Evolutionary conservation across 2,888 invertebrate species (phyloP).

Genomic region (Dolomedes plantarius): DNA sequence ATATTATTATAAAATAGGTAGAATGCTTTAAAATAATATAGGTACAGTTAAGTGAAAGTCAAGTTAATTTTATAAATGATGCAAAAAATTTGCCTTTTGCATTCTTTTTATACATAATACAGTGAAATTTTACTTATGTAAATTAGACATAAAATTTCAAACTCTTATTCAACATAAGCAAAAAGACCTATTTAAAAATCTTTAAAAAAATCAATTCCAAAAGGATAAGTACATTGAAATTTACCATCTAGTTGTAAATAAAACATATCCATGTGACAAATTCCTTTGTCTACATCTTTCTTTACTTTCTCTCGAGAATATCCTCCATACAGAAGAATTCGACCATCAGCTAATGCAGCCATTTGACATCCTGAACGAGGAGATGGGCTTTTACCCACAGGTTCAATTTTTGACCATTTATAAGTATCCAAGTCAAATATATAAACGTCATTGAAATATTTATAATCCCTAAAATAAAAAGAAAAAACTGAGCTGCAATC

Average conservation of each 20-base stretch:
- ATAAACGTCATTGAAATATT: conserved; percentile 91
- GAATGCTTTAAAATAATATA: no score
- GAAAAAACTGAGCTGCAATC: conserved; percentile 31
- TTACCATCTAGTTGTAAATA: conserved; percentile 80
- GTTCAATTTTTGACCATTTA: conserved; percentile 85
- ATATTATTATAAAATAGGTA: no score
- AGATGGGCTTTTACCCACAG: conserved; percentile 80
- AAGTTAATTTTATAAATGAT: no score
- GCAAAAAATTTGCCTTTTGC: no score
- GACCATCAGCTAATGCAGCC: conserved; percentile 81
- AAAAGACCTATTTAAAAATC: no score
- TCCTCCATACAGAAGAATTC: conserved; percentile 84
- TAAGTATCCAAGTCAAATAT: conserved; percentile 88
- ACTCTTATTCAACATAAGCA: no score
- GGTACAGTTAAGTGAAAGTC: no score
- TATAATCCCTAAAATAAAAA: conserved; percentile 86
- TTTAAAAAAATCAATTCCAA: no score
- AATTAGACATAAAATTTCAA: no score
- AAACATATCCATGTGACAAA: conserved; percentile 84
- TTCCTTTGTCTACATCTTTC: conserved; percentile 85
- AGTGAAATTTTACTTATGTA: no score
- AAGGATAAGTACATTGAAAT: no score
- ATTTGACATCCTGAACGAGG: conserved; percentile 90
- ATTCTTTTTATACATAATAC: no score
- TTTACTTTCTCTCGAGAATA: conserved; percentile 85